Conservation (phyloP, 2,888 invertebrate genomes). For the Allolobophora icterica region DNA sequence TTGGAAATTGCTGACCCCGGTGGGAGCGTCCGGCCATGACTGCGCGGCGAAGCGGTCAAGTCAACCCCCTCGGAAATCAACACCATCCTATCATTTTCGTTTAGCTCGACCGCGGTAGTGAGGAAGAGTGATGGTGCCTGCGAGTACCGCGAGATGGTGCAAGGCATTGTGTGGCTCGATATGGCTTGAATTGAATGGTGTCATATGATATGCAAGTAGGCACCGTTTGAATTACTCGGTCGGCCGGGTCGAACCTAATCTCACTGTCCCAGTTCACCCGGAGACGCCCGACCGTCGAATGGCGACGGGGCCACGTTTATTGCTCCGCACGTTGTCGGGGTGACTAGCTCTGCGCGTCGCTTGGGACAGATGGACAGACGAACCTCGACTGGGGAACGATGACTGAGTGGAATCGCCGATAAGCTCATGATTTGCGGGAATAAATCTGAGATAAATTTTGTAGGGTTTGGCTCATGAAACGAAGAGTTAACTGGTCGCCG, state of each 20-base stretch:
- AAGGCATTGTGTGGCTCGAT: not conserved
- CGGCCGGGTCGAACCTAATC: not conserved
- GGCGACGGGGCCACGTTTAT: not conserved
- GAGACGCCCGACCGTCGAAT: not conserved
- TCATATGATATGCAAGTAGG: not conserved
- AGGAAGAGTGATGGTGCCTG: too few relatives aligned
- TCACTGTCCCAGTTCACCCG: not conserved
- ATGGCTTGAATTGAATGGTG: not conserved
- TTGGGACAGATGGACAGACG: not conserved
- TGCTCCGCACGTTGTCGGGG: not conserved
- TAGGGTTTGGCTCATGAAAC: not conserved
- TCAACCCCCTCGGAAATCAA: not conserved
- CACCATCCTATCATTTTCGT: not conserved
- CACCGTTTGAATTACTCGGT: not conserved
- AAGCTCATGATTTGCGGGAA: not conserved
- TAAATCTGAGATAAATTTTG: not conserved
- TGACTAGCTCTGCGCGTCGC: not conserved
- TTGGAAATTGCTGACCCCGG: slow-evolving; percentile 8
- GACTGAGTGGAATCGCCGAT: not conserved
- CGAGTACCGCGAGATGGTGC: not conserved
- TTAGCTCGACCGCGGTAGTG: not conserved
- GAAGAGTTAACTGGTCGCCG: not conserved
- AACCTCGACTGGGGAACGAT: not conserved
- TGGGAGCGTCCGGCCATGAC: not conserved
- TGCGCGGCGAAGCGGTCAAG: not conserved